Evolutionary conservation across 2,113 vertebrate genomes (phyloP), one percentile per base, ranked within the genome.

Genomic region (Phodopus roborovskii): DNA sequence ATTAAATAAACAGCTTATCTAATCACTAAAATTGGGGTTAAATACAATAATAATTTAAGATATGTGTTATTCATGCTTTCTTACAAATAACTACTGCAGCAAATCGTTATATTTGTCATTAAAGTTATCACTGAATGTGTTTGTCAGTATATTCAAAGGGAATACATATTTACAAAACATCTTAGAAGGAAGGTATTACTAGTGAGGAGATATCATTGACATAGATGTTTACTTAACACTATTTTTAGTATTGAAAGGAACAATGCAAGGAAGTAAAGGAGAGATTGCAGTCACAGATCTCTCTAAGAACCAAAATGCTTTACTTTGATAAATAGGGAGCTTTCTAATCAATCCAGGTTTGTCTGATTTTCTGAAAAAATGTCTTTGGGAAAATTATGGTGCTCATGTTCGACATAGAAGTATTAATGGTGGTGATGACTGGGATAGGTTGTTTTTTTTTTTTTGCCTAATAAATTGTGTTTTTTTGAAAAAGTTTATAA

Each of bases 31-130:
- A 74, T 17, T 3, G 50, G 26, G 0, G 3, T 64, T 81, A 58
- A 70, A 73, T 88, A 79, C n/a, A n/a, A n/a, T 30, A 83, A n/a
- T 7, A 56, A 87, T 71, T 92, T 53, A 86, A 85, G 26, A 94
- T 81, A 89, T 28, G n/a, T 45, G 3, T 89, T 36, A 75, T 39
- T 62, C 42, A 87, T 70, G 2, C 1, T n/a, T 64, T 13, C 15
- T 78, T 62, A 66, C 45, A 75, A 77, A 66, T 88, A 5, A n/a
- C 5, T 60, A 36, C 2, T 58, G 17, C 66, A 94, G 45, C 5
- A 79, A 22, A 45, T 36, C 56, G 56, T 20, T 92, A 66, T 16
- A 20, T 30, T 66, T 79, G 30, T 4, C 13, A 45, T 45, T 88
- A 39, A 66, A 48, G 56, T 45, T 22, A 17, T 74, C 24, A 68